A percentile compares a stretch with the other conserved stretches of the same genome.
phyloP scores from a whole-genome alignment of 2,113 vertebrate species.

The Tragulus kanchil region DNA sequence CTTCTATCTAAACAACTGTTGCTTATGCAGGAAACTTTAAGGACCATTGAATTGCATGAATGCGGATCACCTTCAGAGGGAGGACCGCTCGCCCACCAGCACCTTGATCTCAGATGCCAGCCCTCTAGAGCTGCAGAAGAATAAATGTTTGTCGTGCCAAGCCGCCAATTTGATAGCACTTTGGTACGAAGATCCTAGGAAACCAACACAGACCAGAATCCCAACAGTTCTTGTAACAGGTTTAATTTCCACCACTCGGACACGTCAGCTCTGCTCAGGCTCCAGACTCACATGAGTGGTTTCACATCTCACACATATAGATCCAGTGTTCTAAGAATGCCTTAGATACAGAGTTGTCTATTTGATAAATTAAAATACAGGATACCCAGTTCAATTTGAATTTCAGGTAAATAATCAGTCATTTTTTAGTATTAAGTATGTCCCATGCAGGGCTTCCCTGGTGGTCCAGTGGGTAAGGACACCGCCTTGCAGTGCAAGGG shows the following conservation, averaged over 20 bases:
- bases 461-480: no score
- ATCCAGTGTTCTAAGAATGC: not conserved
- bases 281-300: not conserved
- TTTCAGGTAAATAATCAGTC: not conserved
- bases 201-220: not conserved
- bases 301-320: not conserved
- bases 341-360: not conserved
- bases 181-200: not conserved
- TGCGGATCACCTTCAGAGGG: fast-evolving
- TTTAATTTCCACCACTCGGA: not conserved
- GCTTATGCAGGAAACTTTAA: not conserved
- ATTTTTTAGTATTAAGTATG: not conserved
- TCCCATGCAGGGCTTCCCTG: not conserved
- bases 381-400: not conserved
- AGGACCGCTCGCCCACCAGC: fast-evolving
- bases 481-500: no score
- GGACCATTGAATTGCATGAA: no score
- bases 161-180: not conserved
- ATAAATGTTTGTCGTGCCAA: not conserved
- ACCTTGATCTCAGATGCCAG: not conserved
- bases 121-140: not conserved
- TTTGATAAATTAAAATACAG: not conserved
- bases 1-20: not conserved
- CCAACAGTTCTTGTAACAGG: no score
- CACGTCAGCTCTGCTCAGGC: not conserved